Conservation (phyloP, 37 sponge, comb jelly and placozoan genomes). For the Halisarca cf. caerulea region DNA sequence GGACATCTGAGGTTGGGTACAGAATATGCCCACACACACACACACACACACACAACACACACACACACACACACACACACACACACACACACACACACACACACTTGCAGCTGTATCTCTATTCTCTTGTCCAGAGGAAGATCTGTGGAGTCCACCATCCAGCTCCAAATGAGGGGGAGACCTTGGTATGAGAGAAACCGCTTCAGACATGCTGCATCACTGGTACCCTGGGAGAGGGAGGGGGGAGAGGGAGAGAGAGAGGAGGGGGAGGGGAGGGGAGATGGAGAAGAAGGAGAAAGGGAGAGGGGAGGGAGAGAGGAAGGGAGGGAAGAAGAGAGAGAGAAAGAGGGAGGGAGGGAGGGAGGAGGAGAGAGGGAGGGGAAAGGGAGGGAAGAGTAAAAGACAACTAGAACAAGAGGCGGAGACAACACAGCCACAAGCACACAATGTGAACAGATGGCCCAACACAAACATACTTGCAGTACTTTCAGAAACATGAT, state of each 20-base stretch:
- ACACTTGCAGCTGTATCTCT: slow-evolving; percentile 45
- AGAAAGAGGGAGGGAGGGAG: not conserved
- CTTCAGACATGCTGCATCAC: slow-evolving; percentile 66
- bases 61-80: not conserved
- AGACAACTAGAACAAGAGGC: too few relatives aligned
- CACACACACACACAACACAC: slow-evolving; percentile 15
- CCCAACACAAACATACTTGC: slow-evolving; percentile 47
- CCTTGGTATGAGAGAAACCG: slow-evolving; percentile 88
- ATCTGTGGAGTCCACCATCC: slow-evolving; percentile 92
- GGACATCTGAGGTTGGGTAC: not conserved
- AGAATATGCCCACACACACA: slow-evolving; percentile 25
- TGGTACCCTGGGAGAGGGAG: slow-evolving; percentile 43
- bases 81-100: not conserved
- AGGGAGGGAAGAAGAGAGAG: not conserved
- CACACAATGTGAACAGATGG: too few relatives aligned
- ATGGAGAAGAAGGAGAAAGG: too few relatives aligned
- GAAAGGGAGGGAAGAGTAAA: too few relatives aligned
- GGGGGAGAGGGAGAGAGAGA: not conserved
- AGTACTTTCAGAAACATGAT: slow-evolving; percentile 70
- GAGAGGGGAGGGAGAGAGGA: not conserved
- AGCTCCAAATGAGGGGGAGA: slow-evolving; percentile 83
- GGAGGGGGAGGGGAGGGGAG: not conserved
- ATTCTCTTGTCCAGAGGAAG: too few relatives aligned
- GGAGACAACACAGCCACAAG: too few relatives aligned
- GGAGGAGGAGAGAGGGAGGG: too few relatives aligned